Evolutionary conservation across 2,888 invertebrate genomes (phyloP), one percentile per base, ranked within the genome.

Genomic region (Sminthurides aquaticus): DNA sequence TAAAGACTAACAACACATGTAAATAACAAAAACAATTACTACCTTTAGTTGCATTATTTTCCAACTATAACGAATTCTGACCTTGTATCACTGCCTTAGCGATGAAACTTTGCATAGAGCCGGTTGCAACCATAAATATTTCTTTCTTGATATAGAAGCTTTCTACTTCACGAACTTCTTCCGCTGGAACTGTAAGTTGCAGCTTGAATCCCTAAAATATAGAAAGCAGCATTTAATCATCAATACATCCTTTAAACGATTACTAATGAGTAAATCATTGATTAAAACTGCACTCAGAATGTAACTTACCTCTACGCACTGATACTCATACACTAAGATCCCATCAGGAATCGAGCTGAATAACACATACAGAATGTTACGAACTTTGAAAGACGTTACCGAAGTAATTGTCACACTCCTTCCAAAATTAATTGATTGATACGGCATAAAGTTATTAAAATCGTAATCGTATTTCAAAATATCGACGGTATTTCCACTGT

Each of bases 311-410:
- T 72, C 72, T 2, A 69, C 63, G 55, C 69, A 70, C 24, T 65
- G 57, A 43, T 70, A 70, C 49, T 72, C 68, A 55, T 68, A 70
- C 58, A 72, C 67, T 0, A 67, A 49, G 0, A 72, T 57, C 34
- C 72, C 72, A 20, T 69, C 63, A 20, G 67, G 66, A 5, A 67
- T 62, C 3, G 64, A 60, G 2, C 58, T 64, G 3, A 67, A 62
- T 1, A 71, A 34, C 2, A 72, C 43, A 49, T 67, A 72, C 26
- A 62, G 65, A 22, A 66, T 52, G 1, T 61, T 52, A 15, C 61
- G 43, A 24, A 71, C 22, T n/a, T 55, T 61, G 1, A 58, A 24
- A 3, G 55, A 59, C 18, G 59, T 60, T n/a, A 71, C 20, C 11
- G 65, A 66, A 1, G 62, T 59, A 0, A 69, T 59, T 15, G 22